Percentiles rank a stretch among this genome's conserved stretches.
These are phyloP conservation scores for Trachelipus rathkii DNA, from an alignment of 1,140 invertebrate species.

Conservation along the genomic window DNA sequence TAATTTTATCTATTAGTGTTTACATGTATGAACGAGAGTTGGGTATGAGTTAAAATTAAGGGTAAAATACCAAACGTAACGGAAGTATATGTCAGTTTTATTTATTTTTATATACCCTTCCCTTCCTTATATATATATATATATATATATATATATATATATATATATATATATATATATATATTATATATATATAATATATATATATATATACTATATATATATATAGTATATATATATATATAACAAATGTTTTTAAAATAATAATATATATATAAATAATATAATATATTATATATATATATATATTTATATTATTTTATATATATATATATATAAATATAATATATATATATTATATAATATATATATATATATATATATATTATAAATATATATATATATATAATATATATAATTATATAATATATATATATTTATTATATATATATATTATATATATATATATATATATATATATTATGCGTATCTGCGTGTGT, in stretches of 20 bases:
- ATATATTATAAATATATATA: conserved; percentile 28
- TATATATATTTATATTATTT: not conserved
- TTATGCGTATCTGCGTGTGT: too few species aligned
- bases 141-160: conserved; percentile 24
- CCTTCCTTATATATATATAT: conserved; percentile 19
- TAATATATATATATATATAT: conserved; percentile 26
- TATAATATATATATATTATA: conserved; percentile 14
- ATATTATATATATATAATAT: conserved; percentile 27
- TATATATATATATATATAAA: conserved; percentile 9
- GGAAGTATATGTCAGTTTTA: not conserved
- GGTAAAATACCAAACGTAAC: too few species aligned
- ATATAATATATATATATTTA: too few species aligned
- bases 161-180: conserved; percentile 25
- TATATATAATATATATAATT: too few species aligned
- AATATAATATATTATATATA: not conserved
- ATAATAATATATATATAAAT: conserved; percentile 8
- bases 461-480: too few species aligned
- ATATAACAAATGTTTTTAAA: too few species aligned
- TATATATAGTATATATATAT: conserved; percentile 7
- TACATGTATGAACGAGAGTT: too few species aligned
- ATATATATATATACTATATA: conserved; percentile 29
- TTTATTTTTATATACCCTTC: conserved; percentile 1
- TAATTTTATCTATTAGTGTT: too few species aligned
- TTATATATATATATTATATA: too few species aligned
- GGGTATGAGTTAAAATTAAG: too few species aligned